phyloP scores from a whole-genome alignment of 2,888 invertebrate genomes.

The Limnephilus marmoratus region DNA sequence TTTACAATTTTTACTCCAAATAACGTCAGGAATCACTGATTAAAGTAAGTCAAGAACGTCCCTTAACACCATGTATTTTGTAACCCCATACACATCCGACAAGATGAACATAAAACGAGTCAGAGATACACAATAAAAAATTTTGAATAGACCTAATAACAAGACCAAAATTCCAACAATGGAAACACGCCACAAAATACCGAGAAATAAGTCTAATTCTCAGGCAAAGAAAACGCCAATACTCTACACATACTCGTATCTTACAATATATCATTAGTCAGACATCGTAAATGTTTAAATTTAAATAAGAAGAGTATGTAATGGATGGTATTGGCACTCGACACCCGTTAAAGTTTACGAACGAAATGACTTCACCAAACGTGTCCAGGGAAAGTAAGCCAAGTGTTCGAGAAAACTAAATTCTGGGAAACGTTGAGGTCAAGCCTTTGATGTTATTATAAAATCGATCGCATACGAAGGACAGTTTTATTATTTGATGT shows the following conservation, averaged over 20 bases:
- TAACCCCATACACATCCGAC: too few species aligned
- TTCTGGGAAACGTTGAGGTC: constrained; percentile 7
- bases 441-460: background rate
- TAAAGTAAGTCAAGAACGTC: too few species aligned
- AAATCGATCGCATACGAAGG: constrained; percentile 4
- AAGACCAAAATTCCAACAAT: background rate
- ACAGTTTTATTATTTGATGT: background rate
- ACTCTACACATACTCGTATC: background rate
- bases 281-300: background rate
- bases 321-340: background rate
- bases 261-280: background rate
- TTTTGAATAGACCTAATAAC: background rate
- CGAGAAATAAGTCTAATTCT: background rate
- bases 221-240: background rate
- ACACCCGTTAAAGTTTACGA: background rate
- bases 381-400: background rate
- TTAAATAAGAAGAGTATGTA: background rate
- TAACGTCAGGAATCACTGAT: too few species aligned
- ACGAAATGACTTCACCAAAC: background rate
- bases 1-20: too few species aligned
- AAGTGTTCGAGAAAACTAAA: constrained; percentile 2
- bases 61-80: too few species aligned
- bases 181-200: background rate
- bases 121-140: too few species aligned
- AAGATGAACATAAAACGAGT: too few species aligned